phyloP scores from a whole-genome alignment of 2,113 vertebrate genomes.

The Dipodomys merriami region DNA sequence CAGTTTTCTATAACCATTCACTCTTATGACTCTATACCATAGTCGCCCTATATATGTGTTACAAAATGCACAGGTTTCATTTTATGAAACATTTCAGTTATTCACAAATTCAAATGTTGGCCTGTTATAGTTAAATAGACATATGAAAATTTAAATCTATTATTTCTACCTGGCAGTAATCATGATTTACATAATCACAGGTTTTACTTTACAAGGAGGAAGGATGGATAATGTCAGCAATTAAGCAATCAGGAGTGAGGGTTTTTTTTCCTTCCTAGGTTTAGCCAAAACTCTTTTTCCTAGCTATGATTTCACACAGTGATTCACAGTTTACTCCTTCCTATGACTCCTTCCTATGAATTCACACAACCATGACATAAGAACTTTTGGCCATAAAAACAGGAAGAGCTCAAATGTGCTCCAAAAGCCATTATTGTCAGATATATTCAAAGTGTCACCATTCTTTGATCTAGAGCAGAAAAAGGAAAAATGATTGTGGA shows the following conservation, averaged over 20 bases:
- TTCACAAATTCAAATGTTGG: not conserved
- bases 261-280: not conserved
- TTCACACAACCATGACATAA: conserved; percentile 24
- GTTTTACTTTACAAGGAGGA: not conserved
- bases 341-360: conserved; percentile 20
- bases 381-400: conserved; percentile 36
- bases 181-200: conserved; percentile 8
- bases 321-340: conserved; percentile 21
- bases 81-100: conserved; percentile 36
- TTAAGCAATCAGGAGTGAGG: not conserved
- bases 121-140: conserved; percentile 16
- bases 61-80: not conserved
- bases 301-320: conserved; percentile 24
- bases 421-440: conserved; percentile 45
- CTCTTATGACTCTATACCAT: not conserved
- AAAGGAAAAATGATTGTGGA: not conserved
- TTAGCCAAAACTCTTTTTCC: not conserved
- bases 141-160: conserved; percentile 16
- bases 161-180: not conserved
- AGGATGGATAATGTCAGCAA: not conserved
- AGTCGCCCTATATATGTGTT: not conserved
- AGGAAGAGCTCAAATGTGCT: conserved; percentile 15
- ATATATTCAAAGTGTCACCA: not conserved
- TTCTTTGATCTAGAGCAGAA: conserved; percentile 25
- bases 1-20: not conserved